Percentiles rank a stretch among this genome's conserved stretches.
These are phyloP conservation scores for Pitta sordida DNA, from an alignment of 2,113 vertebrate genomes.

Conservation along the genomic window DNA sequence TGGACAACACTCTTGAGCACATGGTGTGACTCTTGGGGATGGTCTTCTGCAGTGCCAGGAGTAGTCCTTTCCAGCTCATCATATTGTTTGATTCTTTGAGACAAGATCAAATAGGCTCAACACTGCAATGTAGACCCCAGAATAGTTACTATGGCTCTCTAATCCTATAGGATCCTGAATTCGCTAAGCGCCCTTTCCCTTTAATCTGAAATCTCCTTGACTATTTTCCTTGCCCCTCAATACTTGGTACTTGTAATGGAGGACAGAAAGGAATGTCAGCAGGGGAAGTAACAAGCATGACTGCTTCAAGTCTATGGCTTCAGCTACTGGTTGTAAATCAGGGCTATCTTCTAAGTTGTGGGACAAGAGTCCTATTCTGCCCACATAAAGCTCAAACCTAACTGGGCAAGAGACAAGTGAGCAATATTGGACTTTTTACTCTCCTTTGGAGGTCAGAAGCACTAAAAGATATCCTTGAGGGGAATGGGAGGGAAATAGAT, in stretches of 20 bases:
- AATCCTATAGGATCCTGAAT: neutral
- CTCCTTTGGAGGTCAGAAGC: neutral
- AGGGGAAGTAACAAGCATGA: neutral
- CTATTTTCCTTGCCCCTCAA: neutral
- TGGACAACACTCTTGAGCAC: no score
- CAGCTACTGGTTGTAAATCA: neutral
- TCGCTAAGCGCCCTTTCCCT: neutral
- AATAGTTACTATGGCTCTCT: neutral
- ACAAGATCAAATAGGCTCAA: neutral
- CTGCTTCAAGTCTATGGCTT: neutral
- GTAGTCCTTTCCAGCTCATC: no score
- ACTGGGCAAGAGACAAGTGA: neutral
- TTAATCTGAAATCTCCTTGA: neutral
- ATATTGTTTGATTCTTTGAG: neutral
- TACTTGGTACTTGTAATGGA: neutral
- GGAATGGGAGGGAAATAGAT: neutral
- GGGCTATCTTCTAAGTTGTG: neutral
- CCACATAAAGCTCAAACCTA: neutral
- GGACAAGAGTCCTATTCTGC: neutral
- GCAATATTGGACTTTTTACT: neutral
- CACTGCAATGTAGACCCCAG: neutral
- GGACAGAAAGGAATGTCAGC: neutral
- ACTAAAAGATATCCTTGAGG: neutral
- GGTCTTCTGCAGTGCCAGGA: no score
- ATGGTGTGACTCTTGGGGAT: no score